Base-by-base conservation (phyloP, 2,888 invertebrate genomes). In the Xanthia togata region DNA sequence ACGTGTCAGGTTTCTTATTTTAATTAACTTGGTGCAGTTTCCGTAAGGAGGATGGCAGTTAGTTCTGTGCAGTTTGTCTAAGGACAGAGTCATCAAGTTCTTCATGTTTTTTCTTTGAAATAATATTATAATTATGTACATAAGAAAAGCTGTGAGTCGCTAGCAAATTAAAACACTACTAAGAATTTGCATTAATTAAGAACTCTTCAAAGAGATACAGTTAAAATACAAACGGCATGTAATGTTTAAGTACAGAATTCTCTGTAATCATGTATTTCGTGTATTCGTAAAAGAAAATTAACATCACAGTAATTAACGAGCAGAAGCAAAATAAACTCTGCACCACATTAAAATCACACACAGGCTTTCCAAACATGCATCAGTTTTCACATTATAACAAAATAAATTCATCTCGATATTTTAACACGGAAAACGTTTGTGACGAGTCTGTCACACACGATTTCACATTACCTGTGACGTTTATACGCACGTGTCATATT, bases 381-480 rank as follows among this genome's bases (percentile, higher is more conserved):
- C 44, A 47, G 17, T 59, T 64, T n/a, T 62, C 12, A 55, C 23
- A 59, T 2, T 23, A 35, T 11, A 2, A 20, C 23, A 72, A 57
- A 73, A 9, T 60, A 63, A 70, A 82, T 59, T 44, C 11, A 8
- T 31, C n/a, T 23, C 26, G n/a, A 57, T 68, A 79, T 83, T 71
- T 62, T 65, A 57, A 38, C 50, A 12, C n/a, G 59, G 68, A 59
- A 74, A 70, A 78, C 44, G 35, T 23, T 53, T 17, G 50, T 55
- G 62, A 26, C 55, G 23, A 62, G 38, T 65, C 23, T 53, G 57
- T 60, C 59, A 76, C 53, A 73, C 70, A 31, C 50, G 41, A 73
- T 82, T 71, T 76, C 47, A 68, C 60, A 50, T 73, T 26, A 74
- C 60, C 60, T 81, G 75, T 68, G 67, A 72, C 71, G 62, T 64